Evolutionary conservation across 1,140 invertebrate species (phyloP).

Genomic region (Gonioctena quinquepunctata): DNA sequence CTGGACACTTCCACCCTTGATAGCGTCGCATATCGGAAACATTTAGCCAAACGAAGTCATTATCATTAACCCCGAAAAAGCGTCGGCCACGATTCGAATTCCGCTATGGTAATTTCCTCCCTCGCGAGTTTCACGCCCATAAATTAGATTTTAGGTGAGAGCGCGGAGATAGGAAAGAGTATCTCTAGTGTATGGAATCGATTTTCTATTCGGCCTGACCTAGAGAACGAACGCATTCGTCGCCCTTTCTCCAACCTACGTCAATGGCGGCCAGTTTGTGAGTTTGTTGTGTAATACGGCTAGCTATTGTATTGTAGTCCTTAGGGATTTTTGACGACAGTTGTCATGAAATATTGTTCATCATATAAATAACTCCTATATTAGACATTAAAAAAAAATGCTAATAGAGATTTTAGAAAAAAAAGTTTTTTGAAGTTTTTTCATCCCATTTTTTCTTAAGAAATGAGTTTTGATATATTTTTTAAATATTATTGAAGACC

Average conservation of each 20-base stretch:
- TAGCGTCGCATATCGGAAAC: not conserved
- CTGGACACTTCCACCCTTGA: not conserved
- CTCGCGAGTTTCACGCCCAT: no score
- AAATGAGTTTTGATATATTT: no score
- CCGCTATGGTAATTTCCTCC: not conserved
- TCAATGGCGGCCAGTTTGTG: not conserved
- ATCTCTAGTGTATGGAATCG: not conserved
- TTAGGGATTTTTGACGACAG: no score
- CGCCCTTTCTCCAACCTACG: not conserved
- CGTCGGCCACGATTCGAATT: not conserved
- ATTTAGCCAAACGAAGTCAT: not conserved
- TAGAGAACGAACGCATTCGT: not conserved
- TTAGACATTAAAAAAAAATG: no score
- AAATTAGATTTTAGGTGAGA: conserved; percentile 13
- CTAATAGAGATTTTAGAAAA: no score
- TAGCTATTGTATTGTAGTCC: no score
- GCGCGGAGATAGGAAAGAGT: not conserved
- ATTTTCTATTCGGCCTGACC: conserved; percentile 9
- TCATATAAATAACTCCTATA: no score
- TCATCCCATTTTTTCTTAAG: no score
- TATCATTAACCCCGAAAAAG: not conserved
- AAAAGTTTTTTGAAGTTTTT: no score
- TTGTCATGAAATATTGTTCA: no score
- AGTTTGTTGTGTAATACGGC: no score
- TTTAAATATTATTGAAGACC: no score